Conservation (phyloP, 2,888 invertebrate species). For the Troides aeacus region DNA sequence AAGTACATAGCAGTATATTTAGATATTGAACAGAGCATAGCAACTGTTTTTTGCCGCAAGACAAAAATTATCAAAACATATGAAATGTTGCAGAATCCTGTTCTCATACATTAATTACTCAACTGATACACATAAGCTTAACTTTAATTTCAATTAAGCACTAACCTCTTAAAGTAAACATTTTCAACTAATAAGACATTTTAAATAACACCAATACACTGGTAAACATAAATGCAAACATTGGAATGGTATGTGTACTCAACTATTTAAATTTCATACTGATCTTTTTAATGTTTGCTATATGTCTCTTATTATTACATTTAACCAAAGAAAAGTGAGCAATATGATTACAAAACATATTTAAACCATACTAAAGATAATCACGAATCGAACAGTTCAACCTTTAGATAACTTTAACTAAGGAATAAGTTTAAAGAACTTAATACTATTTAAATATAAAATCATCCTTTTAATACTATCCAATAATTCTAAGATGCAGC, state of each 20-base stretch:
- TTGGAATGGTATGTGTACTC: not conserved
- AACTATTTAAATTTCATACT: not conserved
- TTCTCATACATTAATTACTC: slow-evolving; percentile 15
- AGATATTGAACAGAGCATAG: too few relatives aligned
- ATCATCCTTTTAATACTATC: slow-evolving; percentile 1
- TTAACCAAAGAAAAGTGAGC: not conserved
- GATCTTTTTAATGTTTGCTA: not conserved
- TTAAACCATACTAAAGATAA: not conserved
- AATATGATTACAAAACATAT: not conserved
- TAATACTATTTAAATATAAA: not conserved
- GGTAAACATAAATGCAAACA: not conserved
- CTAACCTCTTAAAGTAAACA: slow-evolving; percentile 5
- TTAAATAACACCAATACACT: not conserved
- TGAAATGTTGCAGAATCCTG: too few relatives aligned
- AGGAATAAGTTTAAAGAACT: not conserved
- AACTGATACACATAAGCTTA: slow-evolving; percentile 4
- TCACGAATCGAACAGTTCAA: not conserved
- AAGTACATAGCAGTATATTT: not conserved
- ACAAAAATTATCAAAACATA: too few relatives aligned
- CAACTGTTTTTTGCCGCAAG: too few relatives aligned
- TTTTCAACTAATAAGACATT: not conserved
- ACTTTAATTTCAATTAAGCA: slow-evolving; percentile 1
- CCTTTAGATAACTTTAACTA: not conserved
- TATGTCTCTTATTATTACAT: not conserved
- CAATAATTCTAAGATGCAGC: not conserved